Evolutionary conservation across 2,113 vertebrate genomes (phyloP), one percentile per base, ranked within the genome.

Genomic region (Amphilophus citrinellus): DNA sequence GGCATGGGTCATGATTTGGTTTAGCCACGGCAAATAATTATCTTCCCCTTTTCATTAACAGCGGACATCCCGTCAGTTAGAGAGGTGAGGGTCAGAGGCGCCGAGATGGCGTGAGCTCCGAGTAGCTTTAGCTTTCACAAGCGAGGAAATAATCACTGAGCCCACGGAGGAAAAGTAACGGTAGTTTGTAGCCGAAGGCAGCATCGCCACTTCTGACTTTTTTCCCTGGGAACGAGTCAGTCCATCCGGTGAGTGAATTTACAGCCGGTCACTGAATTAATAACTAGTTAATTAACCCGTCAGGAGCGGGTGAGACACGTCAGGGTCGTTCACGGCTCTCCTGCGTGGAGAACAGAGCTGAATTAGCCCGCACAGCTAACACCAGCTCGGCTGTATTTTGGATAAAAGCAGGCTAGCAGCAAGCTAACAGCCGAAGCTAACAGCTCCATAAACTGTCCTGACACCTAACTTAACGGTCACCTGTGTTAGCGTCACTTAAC

Each of bases 201-300:
- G 82, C 71, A n/a, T 30, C 86, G 88, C 71, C 73, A 71, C 86
- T 90, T 85, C 1, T 22, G 87, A 89, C 87, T 90, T 80, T 56
- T 71, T 78, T 71, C 32, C 13, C 58, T 27, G 61, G 71, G 84
- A 87, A 18, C 78, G 57, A 42, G 1, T 77, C 71, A 2, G 79
- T 87, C 82, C 85, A 87, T 91, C 87, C 91, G 93, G 92, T 85
- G 86, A 77, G 88, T 73, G 73, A 27, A 20, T 14, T 39, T 39
- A 3, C 3, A 39, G 35, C 71, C 61, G 84, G 44, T 35, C 24
- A 14, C 20, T 3, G 61, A 9, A 76, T 79, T 53, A 76, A 62
- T 80, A 79, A 61, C 59, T 6, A 0, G 3, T 77, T 35, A 79
- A 57, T 75, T 5, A 57, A n/a, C 61, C n/a, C 1, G 53, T 7